Percentiles rank a stretch among this genome's conserved stretches.
Evolutionary conservation across 2,113 vertebrate species (phyloP).

Genomic region (Crotophaga sulcirostris): DNA sequence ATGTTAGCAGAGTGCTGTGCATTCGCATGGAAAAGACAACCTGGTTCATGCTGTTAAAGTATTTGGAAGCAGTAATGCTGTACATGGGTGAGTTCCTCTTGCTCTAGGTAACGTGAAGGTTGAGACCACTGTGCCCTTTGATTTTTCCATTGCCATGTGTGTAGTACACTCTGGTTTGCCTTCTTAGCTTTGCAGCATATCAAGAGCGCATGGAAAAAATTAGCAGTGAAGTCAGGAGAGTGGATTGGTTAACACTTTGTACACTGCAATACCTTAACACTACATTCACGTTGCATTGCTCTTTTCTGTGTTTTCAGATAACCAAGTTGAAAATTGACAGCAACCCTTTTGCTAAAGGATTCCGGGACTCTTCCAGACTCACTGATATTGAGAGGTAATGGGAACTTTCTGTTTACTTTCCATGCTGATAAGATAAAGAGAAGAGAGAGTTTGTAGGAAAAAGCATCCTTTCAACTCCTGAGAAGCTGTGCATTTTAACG

Average conservation of each 20-base stretch:
- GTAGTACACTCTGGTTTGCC: background rate
- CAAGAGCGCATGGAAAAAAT: background rate
- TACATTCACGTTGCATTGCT: background rate
- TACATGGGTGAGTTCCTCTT: background rate
- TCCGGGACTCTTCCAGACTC: conserved; percentile 97
- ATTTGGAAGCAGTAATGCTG: background rate
- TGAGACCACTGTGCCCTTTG: background rate
- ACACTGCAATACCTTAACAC: background rate
- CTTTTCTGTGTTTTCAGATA: conserved; percentile 83
- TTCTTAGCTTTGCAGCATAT: background rate
- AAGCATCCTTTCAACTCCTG: conserved; percentile 45
- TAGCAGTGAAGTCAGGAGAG: background rate
- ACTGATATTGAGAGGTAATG: conserved; percentile 99
- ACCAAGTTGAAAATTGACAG: conserved; percentile 99
- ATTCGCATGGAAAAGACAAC: background rate
- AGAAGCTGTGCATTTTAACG: conserved; percentile 30
- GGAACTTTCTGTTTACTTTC: conserved; percentile 80
- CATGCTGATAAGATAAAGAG: conserved; percentile 70
- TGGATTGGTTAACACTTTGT: conserved; percentile 3
- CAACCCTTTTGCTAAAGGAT: conserved; percentile 99
- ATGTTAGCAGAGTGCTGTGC: background rate
- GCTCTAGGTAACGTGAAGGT: background rate
- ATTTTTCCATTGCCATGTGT: background rate
- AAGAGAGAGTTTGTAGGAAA: conserved; percentile 59
- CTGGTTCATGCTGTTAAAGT: background rate